A percentile compares a stretch with the other conserved stretches of the same genome.
phyloP scores from a whole-genome alignment of 2,888 invertebrate genomes.

The Drosophila vallismaia region DNA sequence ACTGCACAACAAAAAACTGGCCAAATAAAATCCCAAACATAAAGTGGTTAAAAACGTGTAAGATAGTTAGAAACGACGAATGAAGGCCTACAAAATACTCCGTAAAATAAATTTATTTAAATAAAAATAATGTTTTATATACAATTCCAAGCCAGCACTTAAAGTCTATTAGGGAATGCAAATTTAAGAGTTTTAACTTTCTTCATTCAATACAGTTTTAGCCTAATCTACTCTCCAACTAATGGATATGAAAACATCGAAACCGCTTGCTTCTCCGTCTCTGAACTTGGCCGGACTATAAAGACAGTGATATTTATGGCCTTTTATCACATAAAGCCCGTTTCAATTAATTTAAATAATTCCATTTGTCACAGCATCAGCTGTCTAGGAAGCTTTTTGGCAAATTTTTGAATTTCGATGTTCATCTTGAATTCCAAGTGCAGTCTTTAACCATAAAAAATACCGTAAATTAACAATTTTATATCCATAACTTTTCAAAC shows the following conservation, averaged over 20 bases:
- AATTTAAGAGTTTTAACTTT: not conserved
- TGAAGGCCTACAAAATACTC: conserved; percentile 2
- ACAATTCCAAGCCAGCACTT: not conserved
- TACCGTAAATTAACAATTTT: conserved; percentile 35
- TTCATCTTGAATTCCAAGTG: conserved; percentile 39
- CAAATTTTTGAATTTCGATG: conserved; percentile 23
- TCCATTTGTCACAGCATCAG: conserved; percentile 43
- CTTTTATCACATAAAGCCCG: conserved; percentile 41
- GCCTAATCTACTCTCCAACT: not conserved
- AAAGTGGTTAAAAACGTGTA: conserved; percentile 32
- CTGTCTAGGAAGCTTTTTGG: conserved; percentile 49
- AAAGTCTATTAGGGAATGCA: not conserved
- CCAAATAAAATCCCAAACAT: conserved; percentile 26
- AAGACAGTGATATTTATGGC: conserved; percentile 43
- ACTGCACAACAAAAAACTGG: conserved; percentile 29
- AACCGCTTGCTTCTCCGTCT: conserved; percentile 17
- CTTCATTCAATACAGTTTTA: not conserved
- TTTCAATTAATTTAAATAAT: conserved; percentile 48
- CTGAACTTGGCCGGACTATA: conserved; percentile 45
- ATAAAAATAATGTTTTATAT: not conserved
- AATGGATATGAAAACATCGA: conserved; percentile 8
- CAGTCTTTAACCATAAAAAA: conserved; percentile 13
- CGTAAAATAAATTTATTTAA: not conserved
- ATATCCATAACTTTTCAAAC: conserved; percentile 11
- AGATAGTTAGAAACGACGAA: not conserved